Evolutionary conservation across 2,888 invertebrate genomes (phyloP).

Genomic region (Amblyjoppa proteus): DNA sequence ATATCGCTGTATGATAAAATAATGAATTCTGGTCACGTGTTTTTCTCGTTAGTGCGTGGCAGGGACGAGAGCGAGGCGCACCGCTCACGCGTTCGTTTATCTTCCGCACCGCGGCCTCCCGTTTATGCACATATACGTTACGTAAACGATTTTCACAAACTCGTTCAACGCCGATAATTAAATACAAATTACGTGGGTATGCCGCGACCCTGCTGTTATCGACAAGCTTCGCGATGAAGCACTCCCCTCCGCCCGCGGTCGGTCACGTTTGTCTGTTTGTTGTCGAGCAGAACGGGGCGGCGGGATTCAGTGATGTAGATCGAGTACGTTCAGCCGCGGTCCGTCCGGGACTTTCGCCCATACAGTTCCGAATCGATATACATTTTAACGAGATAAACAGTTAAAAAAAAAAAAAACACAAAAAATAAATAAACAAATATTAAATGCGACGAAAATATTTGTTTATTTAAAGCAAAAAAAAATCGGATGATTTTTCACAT

Average conservation of each 20-base stretch:
- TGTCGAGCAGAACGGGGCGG: constrained; percentile 1
- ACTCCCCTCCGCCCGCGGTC: not conserved
- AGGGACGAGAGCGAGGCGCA: not conserved
- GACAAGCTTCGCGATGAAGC: constrained; percentile 6
- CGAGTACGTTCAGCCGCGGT: constrained; percentile 22
- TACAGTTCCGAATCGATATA: constrained; percentile 21
- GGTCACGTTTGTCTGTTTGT: constrained; percentile 26
- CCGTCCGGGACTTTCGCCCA: constrained; percentile 2
- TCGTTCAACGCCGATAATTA: constrained; percentile 55
- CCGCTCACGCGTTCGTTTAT: not conserved
- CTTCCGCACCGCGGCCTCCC: constrained; percentile 3
- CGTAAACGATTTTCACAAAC: constrained; percentile 47
- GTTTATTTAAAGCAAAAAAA: too few relatives aligned
- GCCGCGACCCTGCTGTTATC: constrained; percentile 22
- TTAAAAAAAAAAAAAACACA: too few relatives aligned
- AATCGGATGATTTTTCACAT: too few relatives aligned
- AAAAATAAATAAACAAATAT: too few relatives aligned
- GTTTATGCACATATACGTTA: constrained; percentile 2
- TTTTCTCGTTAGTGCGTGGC: not conserved
- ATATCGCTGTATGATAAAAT: constrained; percentile 14
- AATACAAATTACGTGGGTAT: constrained; percentile 57
- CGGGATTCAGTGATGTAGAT: constrained; percentile 39
- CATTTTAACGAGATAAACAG: not conserved
- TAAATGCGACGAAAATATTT: too few relatives aligned
- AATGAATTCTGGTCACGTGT: constrained; percentile 4